Percentiles rank a stretch among this genome's conserved stretches.
Conservation (phyloP, 2,113 vertebrate species). For the Clupea harengus region DNA sequence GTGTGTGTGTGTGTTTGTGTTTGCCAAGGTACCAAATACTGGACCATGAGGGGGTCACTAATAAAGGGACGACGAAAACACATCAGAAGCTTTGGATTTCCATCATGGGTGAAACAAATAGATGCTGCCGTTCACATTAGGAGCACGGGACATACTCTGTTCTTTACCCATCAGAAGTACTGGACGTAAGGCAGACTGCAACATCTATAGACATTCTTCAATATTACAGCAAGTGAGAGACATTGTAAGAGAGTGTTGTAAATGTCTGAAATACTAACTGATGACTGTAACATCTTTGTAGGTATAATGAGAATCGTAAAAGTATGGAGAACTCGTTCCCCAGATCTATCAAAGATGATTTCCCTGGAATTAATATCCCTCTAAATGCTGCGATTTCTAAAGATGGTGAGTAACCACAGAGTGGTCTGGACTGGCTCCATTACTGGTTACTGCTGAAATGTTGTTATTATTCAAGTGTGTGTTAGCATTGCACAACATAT, state of each 20-base stretch:
- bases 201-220: neutral
- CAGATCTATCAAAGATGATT: slow-evolving; percentile 66
- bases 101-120: slow-evolving; percentile 63
- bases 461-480: neutral
- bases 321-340: slow-evolving; percentile 67
- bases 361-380: slow-evolving; percentile 65
- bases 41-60: slow-evolving; percentile 67
- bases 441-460: neutral
- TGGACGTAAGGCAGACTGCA: slow-evolving; percentile 65
- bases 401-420: slow-evolving; percentile 55
- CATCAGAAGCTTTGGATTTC: slow-evolving; percentile 69
- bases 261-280: neutral
- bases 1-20: neutral
- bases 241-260: neutral
- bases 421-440: neutral
- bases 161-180: slow-evolving; percentile 71
- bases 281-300: slow-evolving; percentile 40
- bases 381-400: slow-evolving; percentile 68
- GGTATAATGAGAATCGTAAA: slow-evolving; percentile 69
- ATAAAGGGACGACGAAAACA: slow-evolving; percentile 61
- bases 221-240: neutral
- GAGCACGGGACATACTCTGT: slow-evolving; percentile 67
- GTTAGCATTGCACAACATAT: neutral
- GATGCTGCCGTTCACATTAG: slow-evolving; percentile 70
- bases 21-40: slow-evolving; percentile 65